Conservation (phyloP, 2,888 invertebrate genomes). For the Oxystoma pomonae region DNA sequence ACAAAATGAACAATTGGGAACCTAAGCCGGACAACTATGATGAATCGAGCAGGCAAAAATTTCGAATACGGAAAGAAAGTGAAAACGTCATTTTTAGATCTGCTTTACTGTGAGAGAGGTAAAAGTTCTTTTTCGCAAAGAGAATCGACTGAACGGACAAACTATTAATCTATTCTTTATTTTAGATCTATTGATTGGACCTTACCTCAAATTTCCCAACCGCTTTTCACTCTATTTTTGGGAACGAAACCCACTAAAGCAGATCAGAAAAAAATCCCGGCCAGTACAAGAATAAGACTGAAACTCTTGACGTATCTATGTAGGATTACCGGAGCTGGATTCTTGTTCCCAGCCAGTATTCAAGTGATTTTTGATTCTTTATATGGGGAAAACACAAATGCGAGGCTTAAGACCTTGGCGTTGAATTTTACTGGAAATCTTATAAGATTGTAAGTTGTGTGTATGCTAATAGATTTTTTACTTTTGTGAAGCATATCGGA, state of each 20-base stretch:
- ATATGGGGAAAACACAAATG: slow-evolving; percentile 78
- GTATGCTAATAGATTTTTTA: not conserved
- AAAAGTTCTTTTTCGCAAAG: too few species aligned
- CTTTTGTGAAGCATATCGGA: too few species aligned
- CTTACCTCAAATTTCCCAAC: slow-evolving; percentile 61
- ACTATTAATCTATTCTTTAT: slow-evolving; percentile 15
- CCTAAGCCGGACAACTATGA: too few species aligned
- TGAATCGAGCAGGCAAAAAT: too few species aligned
- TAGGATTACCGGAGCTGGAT: slow-evolving; percentile 64
- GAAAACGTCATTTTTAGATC: too few species aligned
- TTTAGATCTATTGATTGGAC: slow-evolving; percentile 76
- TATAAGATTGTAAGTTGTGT: slow-evolving; percentile 68
- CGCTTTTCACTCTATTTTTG: slow-evolving; percentile 75
- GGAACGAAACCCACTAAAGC: slow-evolving; percentile 59
- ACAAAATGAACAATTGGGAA: too few species aligned
- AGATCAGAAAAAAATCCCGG: slow-evolving; percentile 72
- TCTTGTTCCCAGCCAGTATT: slow-evolving; percentile 75
- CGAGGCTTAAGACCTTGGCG: slow-evolving; percentile 74
- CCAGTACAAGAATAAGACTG: slow-evolving; percentile 77
- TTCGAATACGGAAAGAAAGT: too few species aligned
- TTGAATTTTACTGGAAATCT: slow-evolving; percentile 79
- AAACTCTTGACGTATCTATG: slow-evolving; percentile 82
- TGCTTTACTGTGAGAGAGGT: too few species aligned
- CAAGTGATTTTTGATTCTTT: slow-evolving; percentile 86
- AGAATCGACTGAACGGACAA: not conserved